A percentile compares a stretch with the other conserved stretches of the same genome.
Conservation (phyloP, 1,140 invertebrate species). For the Drosophila repletoides region DNA sequence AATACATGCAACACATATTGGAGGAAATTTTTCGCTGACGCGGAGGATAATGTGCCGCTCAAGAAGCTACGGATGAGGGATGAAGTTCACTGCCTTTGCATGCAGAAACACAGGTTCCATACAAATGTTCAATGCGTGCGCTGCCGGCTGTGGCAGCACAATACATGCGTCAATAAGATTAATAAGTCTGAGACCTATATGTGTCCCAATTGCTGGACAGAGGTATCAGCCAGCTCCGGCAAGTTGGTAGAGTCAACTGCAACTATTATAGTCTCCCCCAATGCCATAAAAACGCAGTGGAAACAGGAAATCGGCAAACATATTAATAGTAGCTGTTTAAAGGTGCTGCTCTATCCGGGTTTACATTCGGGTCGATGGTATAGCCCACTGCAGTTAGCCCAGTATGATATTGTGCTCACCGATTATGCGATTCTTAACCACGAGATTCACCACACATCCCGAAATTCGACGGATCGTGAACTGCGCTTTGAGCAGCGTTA, state of each 20-base stretch:
- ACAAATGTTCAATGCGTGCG: constrained; percentile 37
- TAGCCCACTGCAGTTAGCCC: constrained; percentile 86
- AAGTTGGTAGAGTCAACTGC: constrained; percentile 84
- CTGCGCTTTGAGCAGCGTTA: constrained; percentile 56
- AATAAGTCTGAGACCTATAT: constrained; percentile 28
- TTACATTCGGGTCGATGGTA: constrained; percentile 85
- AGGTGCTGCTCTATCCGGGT: constrained; percentile 85
- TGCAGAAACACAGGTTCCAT: background rate
- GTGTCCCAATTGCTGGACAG: constrained; percentile 73
- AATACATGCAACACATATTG: constrained; percentile 23
- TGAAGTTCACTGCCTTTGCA: constrained; percentile 53
- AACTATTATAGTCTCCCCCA: constrained; percentile 90
- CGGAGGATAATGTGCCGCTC: constrained; percentile 31
- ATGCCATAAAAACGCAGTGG: constrained; percentile 89
- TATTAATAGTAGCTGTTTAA: constrained; percentile 79
- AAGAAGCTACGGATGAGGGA: constrained; percentile 15
- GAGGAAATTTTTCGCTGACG: constrained; percentile 23
- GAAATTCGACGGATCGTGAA: constrained; percentile 52
- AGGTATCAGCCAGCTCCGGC: constrained; percentile 24
- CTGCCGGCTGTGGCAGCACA: constrained; percentile 64
- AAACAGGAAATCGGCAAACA: constrained; percentile 88
- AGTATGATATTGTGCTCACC: constrained; percentile 90
- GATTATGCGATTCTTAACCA: constrained; percentile 87
- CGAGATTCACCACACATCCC: constrained; percentile 84
- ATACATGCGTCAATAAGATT: constrained; percentile 46